Percentiles rank a stretch among this genome's conserved stretches.
Evolutionary conservation across 2,888 invertebrate genomes (phyloP).

Genomic region (Habroteleia sp.): DNA sequence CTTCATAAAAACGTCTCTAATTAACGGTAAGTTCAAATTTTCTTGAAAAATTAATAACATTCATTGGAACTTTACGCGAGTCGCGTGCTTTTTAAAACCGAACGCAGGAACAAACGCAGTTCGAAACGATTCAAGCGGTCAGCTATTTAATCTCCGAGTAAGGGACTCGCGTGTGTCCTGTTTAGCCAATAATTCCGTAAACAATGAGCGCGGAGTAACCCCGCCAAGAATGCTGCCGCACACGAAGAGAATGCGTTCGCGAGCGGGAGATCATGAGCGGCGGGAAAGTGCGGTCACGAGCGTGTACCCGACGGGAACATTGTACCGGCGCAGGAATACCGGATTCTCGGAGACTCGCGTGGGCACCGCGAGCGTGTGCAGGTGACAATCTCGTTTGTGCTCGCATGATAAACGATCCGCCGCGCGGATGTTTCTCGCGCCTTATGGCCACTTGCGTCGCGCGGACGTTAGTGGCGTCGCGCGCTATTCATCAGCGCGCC

Average conservation of each 20-base stretch:
- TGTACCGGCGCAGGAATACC: slow-evolving; percentile 52
- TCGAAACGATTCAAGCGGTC: too few relatives aligned
- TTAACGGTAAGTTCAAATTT: too few relatives aligned
- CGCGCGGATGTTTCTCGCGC: slow-evolving; percentile 68
- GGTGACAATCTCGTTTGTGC: slow-evolving; percentile 77
- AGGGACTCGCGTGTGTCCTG: slow-evolving; percentile 33
- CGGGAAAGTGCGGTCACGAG: slow-evolving; percentile 54
- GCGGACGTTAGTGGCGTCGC: slow-evolving; percentile 30
- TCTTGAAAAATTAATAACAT: too few relatives aligned
- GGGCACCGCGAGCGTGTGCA: slow-evolving; percentile 64
- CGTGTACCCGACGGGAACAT: slow-evolving; percentile 27
- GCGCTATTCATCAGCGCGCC: slow-evolving; percentile 19
- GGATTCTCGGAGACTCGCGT: slow-evolving; percentile 57
- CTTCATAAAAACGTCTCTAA: too few relatives aligned
- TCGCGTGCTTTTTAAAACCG: too few relatives aligned
- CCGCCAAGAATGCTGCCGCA: slow-evolving; percentile 57
- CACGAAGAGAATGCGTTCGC: slow-evolving; percentile 61
- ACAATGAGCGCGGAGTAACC: slow-evolving; percentile 67
- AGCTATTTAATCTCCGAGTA: neutral
- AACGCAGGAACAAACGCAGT: too few relatives aligned
- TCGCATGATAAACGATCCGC: slow-evolving; percentile 72
- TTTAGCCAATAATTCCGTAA: slow-evolving; percentile 70
- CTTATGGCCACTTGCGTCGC: slow-evolving; percentile 66
- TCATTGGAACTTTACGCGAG: too few relatives aligned
- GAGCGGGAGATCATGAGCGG: slow-evolving; percentile 55